Evolutionary conservation across 2,113 vertebrate species (phyloP), one percentile per base, ranked within the genome.

Genomic region (Hystrix brachyura): DNA sequence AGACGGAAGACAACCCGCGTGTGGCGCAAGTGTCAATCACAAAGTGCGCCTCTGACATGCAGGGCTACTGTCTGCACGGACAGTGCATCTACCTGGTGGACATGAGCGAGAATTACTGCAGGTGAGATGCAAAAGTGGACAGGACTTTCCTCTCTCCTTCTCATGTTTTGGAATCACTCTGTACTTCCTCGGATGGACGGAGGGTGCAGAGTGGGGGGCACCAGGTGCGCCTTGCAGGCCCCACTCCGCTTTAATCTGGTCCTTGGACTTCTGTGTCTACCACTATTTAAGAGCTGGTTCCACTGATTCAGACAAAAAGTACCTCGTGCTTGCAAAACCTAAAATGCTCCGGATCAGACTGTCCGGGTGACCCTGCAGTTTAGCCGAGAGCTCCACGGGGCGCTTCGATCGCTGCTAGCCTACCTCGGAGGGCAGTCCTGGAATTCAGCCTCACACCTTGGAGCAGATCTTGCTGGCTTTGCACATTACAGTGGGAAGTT

Each of bases 1-100:
- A 98, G 94, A 98, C 96, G 89, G 98, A 98, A 86, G 97, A 98
- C 74, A 98, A 81, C 78, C 98, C 98, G 0, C 98, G 97, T 0
- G 97, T 98, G 89, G 98, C 98, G 79, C 98, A 98, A 14, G 98
- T 98, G 0, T 98, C 95, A 23, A 98, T 98, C 95, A 97, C 96
- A 0, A 96, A 94, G 59, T 99, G 99, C 57, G 83, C 96, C 19
- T 90, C 98, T 34, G 98, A 99, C 87, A 98, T 98, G 98, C 95
- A 98, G 3, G 98, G 98, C 87, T 99, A 98, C 95, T 99, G 99
- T 95, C 98, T 99, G 71, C 99, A 99, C 0, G 99, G 99, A 6
- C 97, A 98, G 9, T 99, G 99, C 4, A 97, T 98, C 69, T 99
- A 98, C 96, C 60, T 99, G 8, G 98, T 99, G 96, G 98, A 98